A percentile compares a stretch with the other conserved stretches of the same genome.
Evolutionary conservation across 2,797 vertebrate genomes (phyloP).

Genomic region (Acrossocheilus wenchowensis): DNA sequence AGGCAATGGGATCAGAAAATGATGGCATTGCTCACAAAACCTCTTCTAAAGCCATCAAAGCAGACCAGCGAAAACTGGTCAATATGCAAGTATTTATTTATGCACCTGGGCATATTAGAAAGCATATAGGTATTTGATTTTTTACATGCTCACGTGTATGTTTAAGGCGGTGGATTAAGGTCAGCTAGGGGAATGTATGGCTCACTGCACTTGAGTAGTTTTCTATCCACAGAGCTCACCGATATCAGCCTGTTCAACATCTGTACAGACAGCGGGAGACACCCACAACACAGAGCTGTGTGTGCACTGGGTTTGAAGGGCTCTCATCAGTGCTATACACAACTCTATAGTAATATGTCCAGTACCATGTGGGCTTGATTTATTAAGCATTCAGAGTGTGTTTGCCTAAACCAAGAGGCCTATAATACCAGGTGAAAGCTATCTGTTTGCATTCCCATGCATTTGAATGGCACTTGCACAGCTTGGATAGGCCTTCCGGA

Average conservation of each 20-base stretch:
- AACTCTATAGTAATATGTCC: constrained; percentile 2
- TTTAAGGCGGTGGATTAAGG: constrained; percentile 26
- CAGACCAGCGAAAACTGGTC: neutral
- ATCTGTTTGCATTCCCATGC: neutral
- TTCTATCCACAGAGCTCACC: constrained; percentile 58
- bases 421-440: neutral
- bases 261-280: constrained; percentile 51
- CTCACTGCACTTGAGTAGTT: constrained; percentile 61
- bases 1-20: neutral
- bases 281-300: neutral
- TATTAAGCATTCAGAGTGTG: neutral
- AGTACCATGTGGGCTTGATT: neutral
- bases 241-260: constrained; percentile 61
- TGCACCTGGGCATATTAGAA: constrained; percentile 6
- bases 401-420: neutral
- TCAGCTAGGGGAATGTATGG: constrained; percentile 61
- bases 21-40: neutral
- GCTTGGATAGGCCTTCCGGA: neutral
- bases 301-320: neutral
- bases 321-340: neutral
- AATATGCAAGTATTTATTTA: neutral
- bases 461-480: neutral
- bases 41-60: neutral
- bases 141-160: constrained; percentile 35
- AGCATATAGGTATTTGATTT: constrained; percentile 44